Conservation (phyloP, 2,113 vertebrate genomes). For the Prunella himalayana region DNA sequence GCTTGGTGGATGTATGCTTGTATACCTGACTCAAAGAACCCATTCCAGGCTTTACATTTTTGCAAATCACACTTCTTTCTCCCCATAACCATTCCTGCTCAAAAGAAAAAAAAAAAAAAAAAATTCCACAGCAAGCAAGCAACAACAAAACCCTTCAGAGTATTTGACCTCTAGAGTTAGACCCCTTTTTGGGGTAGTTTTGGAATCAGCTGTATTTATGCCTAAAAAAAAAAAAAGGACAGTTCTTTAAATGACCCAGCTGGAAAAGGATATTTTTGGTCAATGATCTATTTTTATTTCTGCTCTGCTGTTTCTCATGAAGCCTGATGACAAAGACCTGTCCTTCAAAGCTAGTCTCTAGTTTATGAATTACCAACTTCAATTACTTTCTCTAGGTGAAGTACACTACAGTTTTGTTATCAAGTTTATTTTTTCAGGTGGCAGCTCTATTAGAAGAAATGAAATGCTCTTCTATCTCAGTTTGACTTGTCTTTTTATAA, state of each 20-base stretch:
- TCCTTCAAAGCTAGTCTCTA: constrained; percentile 66
- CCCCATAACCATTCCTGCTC: not conserved
- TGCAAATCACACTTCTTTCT: not conserved
- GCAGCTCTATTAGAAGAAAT: not conserved
- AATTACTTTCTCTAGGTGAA: constrained; percentile 57
- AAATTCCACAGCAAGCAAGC: not conserved
- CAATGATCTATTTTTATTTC: constrained; percentile 78
- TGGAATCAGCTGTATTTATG: constrained; percentile 34
- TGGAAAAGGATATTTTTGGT: constrained; percentile 75
- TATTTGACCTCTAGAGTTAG: constrained; percentile 4
- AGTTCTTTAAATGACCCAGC: constrained; percentile 66
- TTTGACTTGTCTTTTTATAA: not conserved
- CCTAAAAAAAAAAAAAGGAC: not conserved
- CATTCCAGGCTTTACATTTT: not conserved
- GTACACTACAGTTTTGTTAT: not conserved
- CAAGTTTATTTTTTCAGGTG: not conserved
- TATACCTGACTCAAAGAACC: not conserved
- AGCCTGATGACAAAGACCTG: constrained; percentile 70
- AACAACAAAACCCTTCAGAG: not conserved
- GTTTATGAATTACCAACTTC: constrained; percentile 70
- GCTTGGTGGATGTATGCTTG: rapidly evolving
- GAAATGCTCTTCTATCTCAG: not conserved
- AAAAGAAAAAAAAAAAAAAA: not conserved
- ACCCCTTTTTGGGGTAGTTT: not conserved
- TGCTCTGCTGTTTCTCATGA: constrained; percentile 67